These are phyloP conservation scores for Drosophila bocki DNA, from an alignment of 1,140 invertebrate species.

Conservation along the genomic window DNA sequence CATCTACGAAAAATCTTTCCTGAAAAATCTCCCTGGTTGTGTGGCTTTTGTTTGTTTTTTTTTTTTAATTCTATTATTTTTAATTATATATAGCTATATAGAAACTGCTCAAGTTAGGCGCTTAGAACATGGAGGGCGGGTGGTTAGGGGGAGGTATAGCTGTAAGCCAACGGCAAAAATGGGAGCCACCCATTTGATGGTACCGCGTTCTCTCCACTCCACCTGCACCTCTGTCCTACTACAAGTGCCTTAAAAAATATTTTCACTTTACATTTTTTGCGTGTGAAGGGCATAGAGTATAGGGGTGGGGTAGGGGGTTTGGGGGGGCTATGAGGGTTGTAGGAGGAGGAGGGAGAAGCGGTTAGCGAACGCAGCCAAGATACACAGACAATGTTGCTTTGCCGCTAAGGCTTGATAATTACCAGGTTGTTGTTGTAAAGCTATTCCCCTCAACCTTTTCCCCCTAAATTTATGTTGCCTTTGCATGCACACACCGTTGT, in stretches of 20 bases:
- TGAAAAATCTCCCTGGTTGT: conserved; percentile 14
- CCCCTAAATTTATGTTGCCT: conserved; percentile 74
- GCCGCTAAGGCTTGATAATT: conserved; percentile 78
- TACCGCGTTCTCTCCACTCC: neutral
- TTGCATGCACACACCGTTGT: conserved; percentile 61
- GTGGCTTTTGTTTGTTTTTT: conserved; percentile 25
- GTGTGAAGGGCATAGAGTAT: conserved; percentile 53
- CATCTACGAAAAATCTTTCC: neutral
- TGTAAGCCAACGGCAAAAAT: conserved; percentile 39
- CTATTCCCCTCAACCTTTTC: neutral
- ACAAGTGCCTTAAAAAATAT: conserved; percentile 72
- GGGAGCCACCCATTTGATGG: conserved; percentile 34
- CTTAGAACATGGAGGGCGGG: conserved; percentile 12
- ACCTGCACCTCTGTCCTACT: conserved; percentile 9
- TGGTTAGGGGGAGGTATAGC: conserved; percentile 2
- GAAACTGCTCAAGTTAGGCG: conserved; percentile 68
- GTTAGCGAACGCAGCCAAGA: conserved; percentile 40
- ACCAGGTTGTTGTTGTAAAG: conserved; percentile 66
- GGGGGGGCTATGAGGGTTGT: conserved; percentile 5
- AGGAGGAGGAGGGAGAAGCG: neutral
- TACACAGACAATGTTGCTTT: conserved; percentile 79
- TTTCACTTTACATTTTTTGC: conserved; percentile 80
- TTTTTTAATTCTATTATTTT: conserved; percentile 51
- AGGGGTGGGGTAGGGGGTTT: conserved; percentile 23
- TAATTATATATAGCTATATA: conserved; percentile 67